Percentiles rank a stretch among this genome's conserved stretches.
These are phyloP conservation scores for Oncopodura yosiiana DNA, from an alignment of 1,140 invertebrate species.

Conservation along the genomic window DNA sequence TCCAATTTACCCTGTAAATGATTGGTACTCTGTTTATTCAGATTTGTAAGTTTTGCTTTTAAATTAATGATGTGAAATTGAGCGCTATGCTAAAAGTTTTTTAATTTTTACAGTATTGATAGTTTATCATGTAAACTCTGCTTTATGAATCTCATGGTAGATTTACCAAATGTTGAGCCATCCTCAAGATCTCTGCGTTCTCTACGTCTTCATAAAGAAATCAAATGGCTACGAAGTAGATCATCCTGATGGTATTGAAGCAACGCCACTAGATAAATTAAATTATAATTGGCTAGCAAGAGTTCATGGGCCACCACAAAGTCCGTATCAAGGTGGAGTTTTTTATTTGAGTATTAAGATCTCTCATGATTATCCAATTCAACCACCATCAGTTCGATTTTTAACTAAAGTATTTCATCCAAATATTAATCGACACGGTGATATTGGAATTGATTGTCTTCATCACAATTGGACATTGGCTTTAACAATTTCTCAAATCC, in stretches of 20 bases:
- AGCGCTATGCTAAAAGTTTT: neutral
- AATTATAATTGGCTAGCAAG: constrained; percentile 86
- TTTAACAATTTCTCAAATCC: constrained; percentile 78
- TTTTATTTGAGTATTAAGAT: constrained; percentile 90
- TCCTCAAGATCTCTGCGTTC: constrained; percentile 11
- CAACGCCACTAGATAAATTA: constrained; percentile 67
- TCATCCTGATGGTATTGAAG: constrained; percentile 81
- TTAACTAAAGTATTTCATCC: constrained; percentile 87
- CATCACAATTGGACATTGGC: constrained; percentile 92
- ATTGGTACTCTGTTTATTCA: constrained; percentile 66
- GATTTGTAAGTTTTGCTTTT: constrained; percentile 43
- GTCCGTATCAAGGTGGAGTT: constrained; percentile 85
- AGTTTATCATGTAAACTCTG: constrained; percentile 77
- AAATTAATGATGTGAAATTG: constrained; percentile 2
- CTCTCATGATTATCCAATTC: constrained; percentile 75
- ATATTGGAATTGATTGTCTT: constrained; percentile 89
- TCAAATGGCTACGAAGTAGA: constrained; percentile 64
- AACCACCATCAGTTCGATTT: constrained; percentile 78
- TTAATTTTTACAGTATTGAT: constrained; percentile 46
- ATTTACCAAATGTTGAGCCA: constrained; percentile 6
- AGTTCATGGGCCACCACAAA: constrained; percentile 75
- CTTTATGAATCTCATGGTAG: constrained; percentile 42
- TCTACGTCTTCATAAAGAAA: constrained; percentile 56
- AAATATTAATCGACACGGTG: constrained; percentile 89
- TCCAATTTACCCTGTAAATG: constrained; percentile 52